Evolutionary conservation across 2,113 vertebrate species (phyloP), one percentile per base, ranked within the genome.

Genomic region (Ameiurus melas): DNA sequence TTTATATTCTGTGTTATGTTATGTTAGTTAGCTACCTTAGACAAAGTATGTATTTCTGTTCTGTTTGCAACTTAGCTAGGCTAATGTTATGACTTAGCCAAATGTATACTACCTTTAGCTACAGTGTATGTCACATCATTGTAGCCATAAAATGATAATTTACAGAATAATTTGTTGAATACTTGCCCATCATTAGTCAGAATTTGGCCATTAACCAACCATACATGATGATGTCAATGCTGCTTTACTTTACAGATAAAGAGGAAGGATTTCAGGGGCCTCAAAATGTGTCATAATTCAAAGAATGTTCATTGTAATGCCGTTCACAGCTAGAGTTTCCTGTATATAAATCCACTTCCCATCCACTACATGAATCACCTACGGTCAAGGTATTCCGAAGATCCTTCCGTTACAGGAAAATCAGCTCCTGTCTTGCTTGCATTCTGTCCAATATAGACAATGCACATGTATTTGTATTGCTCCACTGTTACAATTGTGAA

Each of bases 291-390:
- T 51, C 81, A 43, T 25, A 70, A 85, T 84, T 87, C 22, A 83
- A 89, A 88, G 86, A 89, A 91, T 89, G 66, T n/a, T 81, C 66
- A 84, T 89, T 85, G 85, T 89, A 36, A 75, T 64, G n/a, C 30
- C 36, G 2, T 84, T 82, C 83, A 78, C 87, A 73, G 83, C 84
- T 79, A 58, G 36, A 60, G 64, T 84, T 89, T 91, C 84, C 86
- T 88, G 87, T 51, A 71, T 77, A 86, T 27, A 43, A 84, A 47
- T 86, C 51, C 86, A 73, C 53, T 89, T 90, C 88, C 86, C 57
- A 75, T 47, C 79, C 85, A 91, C 85, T 90, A 53, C 39, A 70
- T 27, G 33, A 70, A 80, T 78, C 43, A 43, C 36, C 53, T 84
- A 73, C 39, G 20, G 33, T 55, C 36, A 57, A 12, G 53, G 9